phyloP scores from a whole-genome alignment of 1,140 invertebrate genomes.

The Agrilus planipennis region DNA sequence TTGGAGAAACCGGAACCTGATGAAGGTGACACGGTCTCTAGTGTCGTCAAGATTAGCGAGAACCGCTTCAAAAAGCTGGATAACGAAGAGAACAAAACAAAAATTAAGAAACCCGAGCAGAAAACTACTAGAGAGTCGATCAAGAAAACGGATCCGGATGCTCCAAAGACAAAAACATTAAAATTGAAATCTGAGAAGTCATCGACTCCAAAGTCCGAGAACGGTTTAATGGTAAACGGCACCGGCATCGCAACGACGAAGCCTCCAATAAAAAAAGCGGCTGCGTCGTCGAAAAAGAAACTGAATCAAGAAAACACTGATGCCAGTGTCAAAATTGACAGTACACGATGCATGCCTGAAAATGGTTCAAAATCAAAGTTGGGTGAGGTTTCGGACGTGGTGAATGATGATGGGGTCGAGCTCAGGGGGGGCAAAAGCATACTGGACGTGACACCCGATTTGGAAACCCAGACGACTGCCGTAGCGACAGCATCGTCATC shows the following conservation, averaged over 20 bases:
- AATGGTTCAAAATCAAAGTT: not conserved
- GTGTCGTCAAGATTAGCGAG: slow-evolving; percentile 13
- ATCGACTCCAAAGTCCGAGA: too few relatives aligned
- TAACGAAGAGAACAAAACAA: not conserved
- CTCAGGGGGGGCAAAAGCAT: not conserved
- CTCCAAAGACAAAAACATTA: not conserved
- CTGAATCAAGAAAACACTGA: not conserved
- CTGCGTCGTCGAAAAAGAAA: not conserved
- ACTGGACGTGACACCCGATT: not conserved
- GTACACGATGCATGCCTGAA: too few relatives aligned
- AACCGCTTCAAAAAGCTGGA: slow-evolving; percentile 16
- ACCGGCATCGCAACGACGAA: not conserved
- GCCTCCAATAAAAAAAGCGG: too few relatives aligned
- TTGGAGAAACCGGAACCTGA: not conserved
- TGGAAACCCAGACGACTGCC: not conserved
- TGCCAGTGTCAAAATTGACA: not conserved
- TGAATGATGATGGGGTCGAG: not conserved
- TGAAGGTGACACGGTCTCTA: too few relatives aligned
- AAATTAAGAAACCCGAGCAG: not conserved
- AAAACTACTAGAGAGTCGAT: not conserved
- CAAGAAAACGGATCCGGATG: not conserved
- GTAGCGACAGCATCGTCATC: not conserved
- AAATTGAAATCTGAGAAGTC: not conserved
- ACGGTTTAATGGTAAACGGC: not conserved
- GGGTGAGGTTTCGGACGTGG: not conserved